Conservation (phyloP, 1,140 invertebrate genomes). For the Dolichoris vasculosae region DNA sequence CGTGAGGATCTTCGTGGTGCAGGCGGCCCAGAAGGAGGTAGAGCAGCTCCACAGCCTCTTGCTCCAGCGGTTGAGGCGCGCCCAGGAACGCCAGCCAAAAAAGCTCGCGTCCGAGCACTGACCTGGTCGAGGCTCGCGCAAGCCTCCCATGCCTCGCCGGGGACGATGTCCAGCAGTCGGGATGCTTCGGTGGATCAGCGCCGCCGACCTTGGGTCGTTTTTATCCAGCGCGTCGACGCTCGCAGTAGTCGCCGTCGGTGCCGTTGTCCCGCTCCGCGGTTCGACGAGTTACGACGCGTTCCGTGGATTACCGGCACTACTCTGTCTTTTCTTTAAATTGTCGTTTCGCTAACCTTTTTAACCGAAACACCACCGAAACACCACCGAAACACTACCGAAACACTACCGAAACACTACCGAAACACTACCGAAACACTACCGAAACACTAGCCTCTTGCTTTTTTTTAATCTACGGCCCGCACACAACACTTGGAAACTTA, state of each 20-base stretch:
- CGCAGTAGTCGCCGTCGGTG: no score
- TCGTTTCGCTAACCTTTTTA: neutral
- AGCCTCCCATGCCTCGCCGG: neutral
- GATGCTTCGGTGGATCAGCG: neutral
- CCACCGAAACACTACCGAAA: neutral
- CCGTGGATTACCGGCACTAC: neutral
- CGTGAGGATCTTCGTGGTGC: slow-evolving; percentile 88
- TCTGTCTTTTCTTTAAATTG: neutral
- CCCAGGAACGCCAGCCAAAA: slow-evolving; percentile 69
- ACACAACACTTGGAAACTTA: neutral
- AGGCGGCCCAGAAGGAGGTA: slow-evolving; percentile 87
- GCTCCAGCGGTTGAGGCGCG: slow-evolving; percentile 78
- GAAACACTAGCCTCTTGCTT: neutral
- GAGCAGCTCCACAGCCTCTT: slow-evolving; percentile 83
- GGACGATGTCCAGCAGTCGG: neutral
- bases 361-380: neutral
- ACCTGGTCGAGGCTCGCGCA: slow-evolving; percentile 42
- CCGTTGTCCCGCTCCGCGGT: neutral
- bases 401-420: neutral
- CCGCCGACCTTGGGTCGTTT: no score
- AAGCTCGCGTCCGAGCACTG: slow-evolving; percentile 70
- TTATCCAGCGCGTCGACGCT: no score
- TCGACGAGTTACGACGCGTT: neutral
- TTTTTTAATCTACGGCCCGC: neutral
- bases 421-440: neutral